phyloP scores from a whole-genome alignment of 2,797 vertebrate species.

The Cyclopterus lumpus region DNA sequence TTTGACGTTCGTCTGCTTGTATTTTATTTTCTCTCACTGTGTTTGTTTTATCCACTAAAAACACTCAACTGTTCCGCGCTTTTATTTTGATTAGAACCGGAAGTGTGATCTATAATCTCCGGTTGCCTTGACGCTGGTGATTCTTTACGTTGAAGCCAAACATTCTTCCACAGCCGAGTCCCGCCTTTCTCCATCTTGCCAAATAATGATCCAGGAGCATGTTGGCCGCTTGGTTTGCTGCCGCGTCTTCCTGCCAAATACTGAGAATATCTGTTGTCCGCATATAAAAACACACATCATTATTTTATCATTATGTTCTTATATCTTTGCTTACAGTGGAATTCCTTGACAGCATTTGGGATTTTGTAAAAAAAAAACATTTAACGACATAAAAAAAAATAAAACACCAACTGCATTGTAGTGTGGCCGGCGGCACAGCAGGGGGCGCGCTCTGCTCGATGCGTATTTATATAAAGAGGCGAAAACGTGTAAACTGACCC shows the following conservation, averaged over 20 bases:
- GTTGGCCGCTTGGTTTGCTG: background rate
- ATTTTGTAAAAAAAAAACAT: too few relatives aligned
- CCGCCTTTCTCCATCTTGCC: constrained; percentile 66
- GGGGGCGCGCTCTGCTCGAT: constrained; percentile 21
- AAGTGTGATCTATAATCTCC: background rate
- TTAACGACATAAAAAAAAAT: background rate
- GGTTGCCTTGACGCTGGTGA: constrained; percentile 21
- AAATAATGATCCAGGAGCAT: constrained; percentile 62
- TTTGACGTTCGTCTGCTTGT: too few relatives aligned
- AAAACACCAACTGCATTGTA: constrained; percentile 39
- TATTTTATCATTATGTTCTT: background rate
- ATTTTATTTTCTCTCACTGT: too few relatives aligned
- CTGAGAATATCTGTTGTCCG: constrained; percentile 16
- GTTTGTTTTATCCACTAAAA: too few relatives aligned
- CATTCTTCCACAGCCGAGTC: constrained; percentile 63
- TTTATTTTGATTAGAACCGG: constrained; percentile 29
- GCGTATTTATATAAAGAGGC: background rate
- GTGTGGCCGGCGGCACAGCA: constrained; percentile 14
- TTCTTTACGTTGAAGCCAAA: constrained; percentile 29
- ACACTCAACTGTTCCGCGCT: background rate
- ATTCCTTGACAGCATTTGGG: background rate
- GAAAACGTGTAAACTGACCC: constrained; percentile 12
- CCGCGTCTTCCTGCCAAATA: constrained; percentile 58
- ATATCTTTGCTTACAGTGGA: background rate
- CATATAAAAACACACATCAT: background rate